A percentile compares a stretch with the other conserved stretches of the same genome.
phyloP scores from a whole-genome alignment of 37 sponge, comb jelly and placozoan species.

The Cladorhizidae sp. region DNA sequence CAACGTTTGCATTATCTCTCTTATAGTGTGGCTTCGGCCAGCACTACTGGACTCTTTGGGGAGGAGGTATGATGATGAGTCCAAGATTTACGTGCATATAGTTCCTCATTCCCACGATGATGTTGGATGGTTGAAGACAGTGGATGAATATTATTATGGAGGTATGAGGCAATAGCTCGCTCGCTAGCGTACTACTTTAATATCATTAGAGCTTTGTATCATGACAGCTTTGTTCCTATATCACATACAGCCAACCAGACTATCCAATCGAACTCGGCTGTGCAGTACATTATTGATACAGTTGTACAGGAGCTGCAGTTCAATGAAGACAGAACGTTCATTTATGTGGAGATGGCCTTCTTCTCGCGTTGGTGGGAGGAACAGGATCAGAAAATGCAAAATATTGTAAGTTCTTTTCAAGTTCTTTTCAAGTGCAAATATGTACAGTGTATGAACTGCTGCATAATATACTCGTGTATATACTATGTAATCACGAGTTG shows the following conservation, averaged over 20 bases:
- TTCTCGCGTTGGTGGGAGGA: slow-evolving; percentile 89
- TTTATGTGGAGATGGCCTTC: slow-evolving; percentile 92
- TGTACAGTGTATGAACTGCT: too few relatives aligned
- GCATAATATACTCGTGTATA: too few relatives aligned
- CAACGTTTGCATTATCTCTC: background rate
- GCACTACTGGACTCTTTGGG: background rate
- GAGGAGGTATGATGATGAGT: background rate
- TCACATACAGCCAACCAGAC: slow-evolving; percentile 35
- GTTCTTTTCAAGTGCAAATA: background rate
- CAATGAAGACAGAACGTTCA: slow-evolving; percentile 73
- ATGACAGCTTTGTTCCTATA: too few relatives aligned
- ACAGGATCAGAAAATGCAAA: slow-evolving; percentile 62
- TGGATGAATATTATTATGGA: slow-evolving; percentile 96
- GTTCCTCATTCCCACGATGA: slow-evolving; percentile 98
- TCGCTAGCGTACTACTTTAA: too few relatives aligned
- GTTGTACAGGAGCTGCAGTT: slow-evolving; percentile 75
- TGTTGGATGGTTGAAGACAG: slow-evolving; percentile 96
- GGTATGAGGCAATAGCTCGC: too few relatives aligned
- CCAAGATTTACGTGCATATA: slow-evolving; percentile 80
- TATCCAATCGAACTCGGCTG: slow-evolving; percentile 64
- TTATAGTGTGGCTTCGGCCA: background rate
- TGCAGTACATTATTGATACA: slow-evolving; percentile 90
- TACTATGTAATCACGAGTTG: too few relatives aligned
- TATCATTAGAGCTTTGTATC: too few relatives aligned
- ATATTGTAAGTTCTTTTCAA: slow-evolving; percentile 37